phyloP scores from a whole-genome alignment of 2,797 vertebrate species.

The Malurus leucopterus region DNA sequence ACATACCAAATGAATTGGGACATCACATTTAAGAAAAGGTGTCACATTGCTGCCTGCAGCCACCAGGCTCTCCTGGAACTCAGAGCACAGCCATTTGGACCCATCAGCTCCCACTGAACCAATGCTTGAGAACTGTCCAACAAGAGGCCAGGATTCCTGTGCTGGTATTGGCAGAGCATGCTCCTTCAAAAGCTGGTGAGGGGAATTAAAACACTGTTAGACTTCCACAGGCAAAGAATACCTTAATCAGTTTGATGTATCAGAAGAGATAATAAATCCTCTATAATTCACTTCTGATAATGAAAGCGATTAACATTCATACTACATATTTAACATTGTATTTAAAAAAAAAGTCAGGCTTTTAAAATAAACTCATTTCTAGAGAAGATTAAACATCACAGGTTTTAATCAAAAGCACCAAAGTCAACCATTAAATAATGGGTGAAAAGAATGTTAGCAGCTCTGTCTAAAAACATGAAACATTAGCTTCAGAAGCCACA shows the following conservation, averaged over 20 bases:
- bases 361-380: neutral
- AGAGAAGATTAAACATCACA: neutral
- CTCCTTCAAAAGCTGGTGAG: conserved; percentile 79
- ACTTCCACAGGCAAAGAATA: neutral
- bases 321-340: neutral
- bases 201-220: neutral
- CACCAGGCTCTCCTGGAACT: conserved; percentile 88
- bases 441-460: neutral
- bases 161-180: conserved; percentile 60
- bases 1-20: conserved; percentile 84
- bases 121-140: conserved; percentile 97
- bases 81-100: conserved; percentile 90
- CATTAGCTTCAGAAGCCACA: neutral
- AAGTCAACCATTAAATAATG: neutral
- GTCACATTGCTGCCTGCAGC: conserved; percentile 67
- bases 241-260: neutral
- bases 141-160: conserved; percentile 82
- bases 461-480: neutral
- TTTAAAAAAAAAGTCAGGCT: neutral
- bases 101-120: conserved; percentile 92
- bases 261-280: neutral
- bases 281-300: neutral
- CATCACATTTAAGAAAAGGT: conserved; percentile 50
- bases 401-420: neutral
- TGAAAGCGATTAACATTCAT: neutral